Conservation (phyloP, 92 coral and sea anemone species). For the Epizoanthus fatuus region DNA sequence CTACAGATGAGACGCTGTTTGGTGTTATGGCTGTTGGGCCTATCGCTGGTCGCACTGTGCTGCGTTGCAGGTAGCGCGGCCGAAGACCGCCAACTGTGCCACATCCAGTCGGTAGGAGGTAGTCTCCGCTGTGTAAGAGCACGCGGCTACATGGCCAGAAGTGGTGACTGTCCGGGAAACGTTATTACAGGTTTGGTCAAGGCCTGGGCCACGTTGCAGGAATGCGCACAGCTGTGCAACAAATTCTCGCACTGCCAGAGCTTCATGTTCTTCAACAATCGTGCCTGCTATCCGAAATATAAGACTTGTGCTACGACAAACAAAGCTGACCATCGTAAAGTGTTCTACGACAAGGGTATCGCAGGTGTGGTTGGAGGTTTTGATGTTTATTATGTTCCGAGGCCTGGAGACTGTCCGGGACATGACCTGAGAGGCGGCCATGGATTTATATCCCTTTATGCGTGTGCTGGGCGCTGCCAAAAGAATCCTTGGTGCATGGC, state of each 20-base stretch:
- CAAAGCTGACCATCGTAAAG: conserved; percentile 3
- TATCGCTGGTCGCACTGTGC: no score
- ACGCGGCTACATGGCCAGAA: conserved; percentile 5
- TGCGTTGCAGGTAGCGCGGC: no score
- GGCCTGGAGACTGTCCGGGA: conserved; percentile 19
- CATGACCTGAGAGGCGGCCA: background rate
- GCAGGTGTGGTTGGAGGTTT: background rate
- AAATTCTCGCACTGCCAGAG: background rate
- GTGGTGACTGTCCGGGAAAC: conserved; percentile 32
- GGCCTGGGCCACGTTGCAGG: background rate
- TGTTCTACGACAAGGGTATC: conserved; percentile 26
- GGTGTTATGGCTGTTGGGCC: no score
- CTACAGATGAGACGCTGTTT: no score
- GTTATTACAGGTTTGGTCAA: conserved; percentile 1
- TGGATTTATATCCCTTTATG: background rate
- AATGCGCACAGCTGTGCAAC: conserved; percentile 23
- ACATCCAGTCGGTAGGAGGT: no score
- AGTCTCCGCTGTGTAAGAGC: conserved; percentile 1
- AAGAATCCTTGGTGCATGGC: no score
- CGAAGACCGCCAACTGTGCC: no score
- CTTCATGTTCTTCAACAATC: conserved; percentile 38
- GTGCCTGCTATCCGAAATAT: conserved; percentile 17
- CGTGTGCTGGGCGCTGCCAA: conserved; percentile 32
- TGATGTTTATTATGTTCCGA: background rate
- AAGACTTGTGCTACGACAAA: conserved; percentile 10